Base-by-base conservation (phyloP, 2,888 invertebrate species). In the Plutella xylostella region DNA sequence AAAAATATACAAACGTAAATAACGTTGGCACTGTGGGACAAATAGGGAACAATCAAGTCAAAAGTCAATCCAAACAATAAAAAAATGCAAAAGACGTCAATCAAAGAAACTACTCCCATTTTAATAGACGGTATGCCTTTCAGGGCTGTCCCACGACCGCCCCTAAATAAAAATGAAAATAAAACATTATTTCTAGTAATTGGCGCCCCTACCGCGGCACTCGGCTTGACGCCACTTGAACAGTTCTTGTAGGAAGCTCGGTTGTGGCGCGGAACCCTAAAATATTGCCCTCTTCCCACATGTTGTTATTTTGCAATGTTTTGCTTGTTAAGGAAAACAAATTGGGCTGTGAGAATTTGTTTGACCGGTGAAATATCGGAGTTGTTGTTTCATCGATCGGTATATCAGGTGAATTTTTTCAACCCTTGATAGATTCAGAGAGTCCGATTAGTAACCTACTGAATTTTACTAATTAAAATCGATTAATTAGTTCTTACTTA, bases 111-210 rank as follows among this genome's bases (percentile, higher is more conserved):
- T 71, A 68, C 66, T 68, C 61, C 63, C 61, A 59, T 72, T 77
- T n/a, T 82, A 83, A 80, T 82, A 63, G 63, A 72, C 68, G 77
- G 80, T 82, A 67, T 82, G 58, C 72, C 63, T 83, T 71, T 65
- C 82, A 77, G 70, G 78, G 76, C 51, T 71, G 75, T 82, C 82
- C 78, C 80, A 79, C 78, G 75, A 72, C 75, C 78, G 76, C 80
- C 83, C 80, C 77, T 75, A 80, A 82, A 80, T 79, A 78, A 78
- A 82, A 79, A 75, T 68, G 59, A 68, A 75, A 79, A 76, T 75
- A 77, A 61, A 77, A 79, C 72, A 76, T 76, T 82, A 78, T 80
- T 78, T 63, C 58, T 68, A 63, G 73, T 80, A 82, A 83, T 82
- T 82, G 82, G 83, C 79, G 70, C 77, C 82, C 82, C 82, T 77